Percentiles rank a stretch among this genome's conserved stretches.
Evolutionary conservation across 2,888 invertebrate species (phyloP).

Genomic region (Siphonodentalium dalli): DNA sequence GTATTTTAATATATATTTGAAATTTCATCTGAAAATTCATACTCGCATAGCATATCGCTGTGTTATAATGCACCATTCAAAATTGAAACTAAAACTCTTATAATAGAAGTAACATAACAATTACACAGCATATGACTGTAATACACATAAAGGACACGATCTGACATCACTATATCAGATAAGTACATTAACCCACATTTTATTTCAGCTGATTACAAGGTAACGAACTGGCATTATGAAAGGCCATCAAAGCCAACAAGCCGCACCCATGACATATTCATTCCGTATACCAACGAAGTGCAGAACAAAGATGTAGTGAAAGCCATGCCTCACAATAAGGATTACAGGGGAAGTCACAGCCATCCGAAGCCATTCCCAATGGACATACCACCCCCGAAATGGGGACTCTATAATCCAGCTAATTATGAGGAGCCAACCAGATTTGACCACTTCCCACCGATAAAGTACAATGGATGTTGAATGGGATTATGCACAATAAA

Average conservation of each 20-base stretch:
- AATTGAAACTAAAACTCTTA: too few species aligned
- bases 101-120: too few species aligned
- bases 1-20: too few species aligned
- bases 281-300: slow-evolving; percentile 51
- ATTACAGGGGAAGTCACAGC: slow-evolving; percentile 40
- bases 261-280: slow-evolving; percentile 44
- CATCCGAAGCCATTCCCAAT: slow-evolving; percentile 48
- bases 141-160: too few species aligned
- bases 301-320: slow-evolving; percentile 49
- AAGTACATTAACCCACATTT: too few species aligned
- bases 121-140: too few species aligned
- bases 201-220: slow-evolving; percentile 54
- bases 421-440: slow-evolving; percentile 57
- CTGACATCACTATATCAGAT: too few species aligned
- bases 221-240: slow-evolving; percentile 54
- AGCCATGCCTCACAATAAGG: slow-evolving; percentile 50
- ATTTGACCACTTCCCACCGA: slow-evolving; percentile 65
- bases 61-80: too few species aligned
- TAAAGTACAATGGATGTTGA: slow-evolving; percentile 64
- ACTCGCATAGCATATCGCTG: too few species aligned
- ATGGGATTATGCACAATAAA: too few species aligned
- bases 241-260: slow-evolving; percentile 55
- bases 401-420: slow-evolving; percentile 60
- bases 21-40: too few species aligned
- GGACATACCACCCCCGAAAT: slow-evolving; percentile 56